Evolutionary conservation across 2,888 invertebrate species (phyloP), one percentile per base, ranked within the genome.

Genomic region (Abscondita cerata): DNA sequence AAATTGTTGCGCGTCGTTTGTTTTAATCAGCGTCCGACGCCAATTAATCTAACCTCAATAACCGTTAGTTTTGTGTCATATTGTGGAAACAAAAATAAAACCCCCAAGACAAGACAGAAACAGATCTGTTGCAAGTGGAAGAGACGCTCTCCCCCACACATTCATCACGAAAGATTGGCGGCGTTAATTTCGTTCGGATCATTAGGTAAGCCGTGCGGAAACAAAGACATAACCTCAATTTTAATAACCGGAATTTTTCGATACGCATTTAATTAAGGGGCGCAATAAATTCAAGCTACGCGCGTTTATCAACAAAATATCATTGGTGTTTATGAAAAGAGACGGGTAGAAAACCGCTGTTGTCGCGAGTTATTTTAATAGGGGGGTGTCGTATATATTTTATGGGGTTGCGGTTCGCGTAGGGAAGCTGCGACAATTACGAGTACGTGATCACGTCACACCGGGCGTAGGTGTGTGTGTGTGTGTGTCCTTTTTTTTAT

Each of bases 141-240:
- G n/a, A n/a, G n/a, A n/a, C n/a, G 6, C 25, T 54, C 66, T 59
- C n/a, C n/a, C n/a, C 52, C 68, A 68, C 69, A 64, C 69, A 71
- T 71, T 71, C 71, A 71, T 71, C 71, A 71, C 66, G 67, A 67
- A 59, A 70, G 71, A 72, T 72, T 68, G 70, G 70, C 71, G 66
- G 68, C 64, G 68, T 68, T 71, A 71, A 71, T 71, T 71, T 69
- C 69, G 52, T 66, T 62, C 69, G 71, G 68, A 70, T 71, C 71
- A 71, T 71, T 71, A 71, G 70, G 68, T 59, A 65, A 59, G 64
- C 58, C 56, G 59, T 56, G 56, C 53, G 64, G 44, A 44, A 44
- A 44, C 44, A 44, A 44, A 44, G 44, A 44, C 11, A n/a, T 18
- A 41, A 16, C 13, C 19, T 19, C 16, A 16, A 15, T 12, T 8